Conservation (phyloP, 2,888 invertebrate genomes). For the Apeira syringaria region DNA sequence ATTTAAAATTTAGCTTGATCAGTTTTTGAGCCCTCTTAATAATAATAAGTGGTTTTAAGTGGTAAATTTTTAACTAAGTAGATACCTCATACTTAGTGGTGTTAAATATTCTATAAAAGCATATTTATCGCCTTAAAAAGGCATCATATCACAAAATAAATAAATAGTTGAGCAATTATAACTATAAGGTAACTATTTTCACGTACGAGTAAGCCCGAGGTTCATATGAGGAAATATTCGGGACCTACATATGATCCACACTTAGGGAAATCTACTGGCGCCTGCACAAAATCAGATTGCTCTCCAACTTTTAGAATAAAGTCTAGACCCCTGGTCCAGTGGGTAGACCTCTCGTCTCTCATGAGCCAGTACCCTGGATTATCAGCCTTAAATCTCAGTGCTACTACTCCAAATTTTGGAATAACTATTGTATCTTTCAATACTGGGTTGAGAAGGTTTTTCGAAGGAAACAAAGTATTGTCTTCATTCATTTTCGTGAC, state of each 20-base stretch:
- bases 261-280: slow-evolving; percentile 89
- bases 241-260: slow-evolving; percentile 91
- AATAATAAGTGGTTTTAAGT: too few relatives aligned
- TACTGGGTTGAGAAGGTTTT: slow-evolving; percentile 85
- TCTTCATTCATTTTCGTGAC: slow-evolving; percentile 83
- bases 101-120: too few relatives aligned
- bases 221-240: slow-evolving; percentile 87
- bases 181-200: slow-evolving; percentile 33
- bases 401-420: slow-evolving; percentile 87
- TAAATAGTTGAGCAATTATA: slow-evolving; percentile 50
- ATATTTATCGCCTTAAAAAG: too few relatives aligned
- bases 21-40: too few relatives aligned
- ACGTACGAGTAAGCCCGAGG: slow-evolving; percentile 11
- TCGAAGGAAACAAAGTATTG: slow-evolving; percentile 75
- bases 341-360: slow-evolving; percentile 88
- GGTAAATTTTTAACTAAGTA: too few relatives aligned
- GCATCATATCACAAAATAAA: slow-evolving; percentile 49
- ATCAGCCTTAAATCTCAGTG: slow-evolving; percentile 88
- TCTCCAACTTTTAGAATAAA: slow-evolving; percentile 89
- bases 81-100: too few relatives aligned
- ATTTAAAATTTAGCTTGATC: too few relatives aligned
- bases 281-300: slow-evolving; percentile 84
- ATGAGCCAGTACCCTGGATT: slow-evolving; percentile 93
- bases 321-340: slow-evolving; percentile 90
- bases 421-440: slow-evolving; percentile 89